Evolutionary conservation across 64 coral and sea anemone species (phyloP).

Genomic region (Porites australiensis): DNA sequence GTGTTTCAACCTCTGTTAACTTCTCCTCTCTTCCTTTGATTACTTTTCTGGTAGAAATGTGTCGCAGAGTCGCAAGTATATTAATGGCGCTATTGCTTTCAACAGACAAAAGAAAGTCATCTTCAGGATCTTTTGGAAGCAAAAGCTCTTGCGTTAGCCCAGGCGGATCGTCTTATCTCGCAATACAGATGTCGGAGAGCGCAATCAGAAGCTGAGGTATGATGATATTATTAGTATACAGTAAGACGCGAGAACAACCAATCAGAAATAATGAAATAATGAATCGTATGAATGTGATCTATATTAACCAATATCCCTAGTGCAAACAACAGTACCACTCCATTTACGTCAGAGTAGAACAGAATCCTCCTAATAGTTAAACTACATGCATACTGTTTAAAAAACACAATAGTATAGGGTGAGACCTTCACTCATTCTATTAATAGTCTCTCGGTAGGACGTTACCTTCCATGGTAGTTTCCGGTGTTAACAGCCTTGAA

Average conservation of each 20-base stretch:
- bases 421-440: no score
- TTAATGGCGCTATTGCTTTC: background rate
- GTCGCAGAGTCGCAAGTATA: no score
- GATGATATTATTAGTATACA: background rate
- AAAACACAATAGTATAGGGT: no score
- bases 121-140: conserved; percentile 96
- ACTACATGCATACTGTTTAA: no score
- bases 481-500: background rate
- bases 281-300: no score
- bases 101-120: conserved; percentile 97
- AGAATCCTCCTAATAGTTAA: no score
- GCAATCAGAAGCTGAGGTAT: conserved; percentile 94
- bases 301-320: no score
- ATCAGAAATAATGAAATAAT: no score
- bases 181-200: conserved; percentile 96
- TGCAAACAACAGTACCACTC: no score
- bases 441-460: background rate
- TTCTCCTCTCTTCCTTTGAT: background rate
- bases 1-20: background rate
- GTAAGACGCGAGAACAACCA: no score
- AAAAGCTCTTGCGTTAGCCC: conserved; percentile 87
- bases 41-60: background rate
- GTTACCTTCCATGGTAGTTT: background rate
- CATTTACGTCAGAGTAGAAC: no score
- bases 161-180: conserved; percentile 94